Base-by-base conservation (phyloP, 2,797 vertebrate genomes). In the Naso thynnoides region DNA sequence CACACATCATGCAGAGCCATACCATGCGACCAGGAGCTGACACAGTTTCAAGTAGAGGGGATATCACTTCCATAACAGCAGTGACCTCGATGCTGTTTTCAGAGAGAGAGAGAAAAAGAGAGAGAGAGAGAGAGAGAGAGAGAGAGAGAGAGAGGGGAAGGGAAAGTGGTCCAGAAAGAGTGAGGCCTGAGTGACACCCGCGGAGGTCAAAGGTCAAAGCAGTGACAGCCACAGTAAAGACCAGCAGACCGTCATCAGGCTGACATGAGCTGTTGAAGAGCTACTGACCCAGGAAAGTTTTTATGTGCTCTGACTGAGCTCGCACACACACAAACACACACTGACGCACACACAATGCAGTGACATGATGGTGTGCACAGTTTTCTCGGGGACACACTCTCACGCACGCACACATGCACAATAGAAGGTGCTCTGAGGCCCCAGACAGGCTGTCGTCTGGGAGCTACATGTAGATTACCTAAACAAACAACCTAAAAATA, bases 401-500 rank as follows among this genome's bases (percentile, higher is more conserved):
- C 78, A 29, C 53, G 18, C 74, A 75, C 77, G 75, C 79, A 83
- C 80, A 72, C 50, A 78, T 15, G 52, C 83, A 95, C 93, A 94
- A 94, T 93, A 47, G 90, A 89, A 92, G 92, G 91, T 93, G 92
- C 89, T 91, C 77, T 78, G 79, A 83, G 90, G 86, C 86, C 91
- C 92, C 91, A 93, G 93, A 91, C 93, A 92, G 90, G 78, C 92
- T 93, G 92, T 91, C 91, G 89, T 88, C 90, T 90, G 36, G 60
- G 82, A 86, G 90, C 87, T 86, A 87, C 86, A 66, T 60, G 73
- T 84, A 84, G 85, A 92, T 94, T 92, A 92, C 87, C 89, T 89
- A 88, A 92, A 91, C 90, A 94, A 94, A 93, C 90, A 92, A 82
- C 70, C 91, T 93, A 93, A 93, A 93, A 94, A 94, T 93, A 94